phyloP scores from a whole-genome alignment of 2,797 vertebrate species.

The Sternarchorhynchus goeldii region DNA sequence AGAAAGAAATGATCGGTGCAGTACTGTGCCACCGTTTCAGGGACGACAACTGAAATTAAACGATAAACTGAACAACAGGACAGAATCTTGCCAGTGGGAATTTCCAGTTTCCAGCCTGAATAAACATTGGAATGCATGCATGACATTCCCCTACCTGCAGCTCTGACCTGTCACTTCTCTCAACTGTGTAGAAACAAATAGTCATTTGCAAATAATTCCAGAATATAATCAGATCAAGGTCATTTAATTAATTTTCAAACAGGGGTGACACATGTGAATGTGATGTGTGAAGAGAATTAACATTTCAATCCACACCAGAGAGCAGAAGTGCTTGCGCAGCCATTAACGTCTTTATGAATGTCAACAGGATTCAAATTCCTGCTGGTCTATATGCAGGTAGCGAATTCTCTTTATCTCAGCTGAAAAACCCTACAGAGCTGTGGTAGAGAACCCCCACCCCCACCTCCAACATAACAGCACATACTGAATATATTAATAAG shows the following conservation, averaged over 20 bases:
- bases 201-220: background rate
- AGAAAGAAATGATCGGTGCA: too few relatives aligned
- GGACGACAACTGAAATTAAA: too few relatives aligned
- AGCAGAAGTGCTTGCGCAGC: conserved; percentile 32
- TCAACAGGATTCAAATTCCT: conserved; percentile 54
- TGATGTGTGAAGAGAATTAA: conserved; percentile 30
- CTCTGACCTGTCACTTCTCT: too few relatives aligned
- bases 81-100: too few relatives aligned
- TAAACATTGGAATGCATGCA: too few relatives aligned
- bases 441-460: conserved; percentile 25
- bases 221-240: background rate
- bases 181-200: background rate
- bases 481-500: conserved; percentile 41
- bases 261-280: background rate
- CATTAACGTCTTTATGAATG: conserved; percentile 51
- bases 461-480: conserved; percentile 1
- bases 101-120: too few relatives aligned
- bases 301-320: conserved; percentile 36
- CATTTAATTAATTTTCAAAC: conserved; percentile 17
- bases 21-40: too few relatives aligned
- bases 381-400: conserved; percentile 30
- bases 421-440: conserved; percentile 26
- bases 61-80: too few relatives aligned
- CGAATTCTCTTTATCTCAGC: conserved; percentile 30
- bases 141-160: too few relatives aligned